Percentiles rank a stretch among this genome's conserved stretches.
These are phyloP conservation scores for Pempheris klunzingeri DNA, from an alignment of 2,797 vertebrate genomes.

Conservation along the genomic window DNA sequence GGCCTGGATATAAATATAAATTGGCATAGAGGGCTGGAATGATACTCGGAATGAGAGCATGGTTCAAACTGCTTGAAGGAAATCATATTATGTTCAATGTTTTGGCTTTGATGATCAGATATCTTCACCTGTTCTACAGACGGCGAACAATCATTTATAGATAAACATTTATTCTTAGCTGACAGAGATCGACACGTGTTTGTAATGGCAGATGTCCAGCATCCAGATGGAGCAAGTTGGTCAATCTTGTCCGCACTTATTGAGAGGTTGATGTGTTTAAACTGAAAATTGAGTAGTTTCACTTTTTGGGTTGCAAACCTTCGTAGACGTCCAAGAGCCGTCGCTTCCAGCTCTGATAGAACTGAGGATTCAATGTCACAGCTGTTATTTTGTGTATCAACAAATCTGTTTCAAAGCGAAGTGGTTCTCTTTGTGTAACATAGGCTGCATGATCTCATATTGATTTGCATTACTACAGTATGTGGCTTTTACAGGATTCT, in stretches of 20 bases:
- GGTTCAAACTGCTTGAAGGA: constrained; percentile 20
- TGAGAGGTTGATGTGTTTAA: constrained; percentile 14
- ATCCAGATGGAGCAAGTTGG: constrained; percentile 54
- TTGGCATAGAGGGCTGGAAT: constrained; percentile 29
- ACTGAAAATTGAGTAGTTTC: constrained; percentile 20
- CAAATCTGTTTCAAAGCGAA: not conserved
- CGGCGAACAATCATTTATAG: constrained; percentile 9
- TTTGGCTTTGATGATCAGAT: constrained; percentile 45
- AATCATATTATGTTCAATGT: constrained; percentile 30
- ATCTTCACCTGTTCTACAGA: constrained; percentile 58
- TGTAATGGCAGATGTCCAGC: constrained; percentile 33
- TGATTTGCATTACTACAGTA: not conserved
- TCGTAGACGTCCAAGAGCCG: not conserved
- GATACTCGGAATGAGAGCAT: constrained; percentile 35
- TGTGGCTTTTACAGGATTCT: not conserved
- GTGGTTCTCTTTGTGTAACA: not conserved
- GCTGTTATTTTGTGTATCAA: not conserved
- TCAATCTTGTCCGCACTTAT: not conserved
- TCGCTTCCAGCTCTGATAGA: constrained; percentile 6
- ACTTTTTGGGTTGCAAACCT: constrained; percentile 2
- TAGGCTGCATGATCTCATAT: not conserved
- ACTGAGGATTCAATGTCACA: not conserved
- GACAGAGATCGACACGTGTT: constrained; percentile 54
- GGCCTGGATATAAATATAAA: constrained; percentile 26
- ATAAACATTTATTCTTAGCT: constrained; percentile 58